Evolutionary conservation across 2,888 invertebrate species (phyloP).

Genomic region (Oasisia sp.): DNA sequence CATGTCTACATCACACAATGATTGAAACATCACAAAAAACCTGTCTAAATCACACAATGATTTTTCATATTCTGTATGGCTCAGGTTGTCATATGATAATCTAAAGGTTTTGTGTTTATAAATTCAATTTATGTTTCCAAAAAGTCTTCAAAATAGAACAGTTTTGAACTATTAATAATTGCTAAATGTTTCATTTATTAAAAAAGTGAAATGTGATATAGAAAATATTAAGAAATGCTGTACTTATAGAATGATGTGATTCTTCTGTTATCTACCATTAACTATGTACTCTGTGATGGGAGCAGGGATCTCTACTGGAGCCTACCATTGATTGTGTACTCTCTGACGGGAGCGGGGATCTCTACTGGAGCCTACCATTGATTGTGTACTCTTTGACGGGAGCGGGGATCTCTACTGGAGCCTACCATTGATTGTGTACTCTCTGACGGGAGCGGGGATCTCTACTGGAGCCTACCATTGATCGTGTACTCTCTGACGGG

Average conservation of each 20-base stretch:
- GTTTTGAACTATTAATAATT: not conserved
- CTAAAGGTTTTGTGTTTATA: not conserved
- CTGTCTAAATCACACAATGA: too few species aligned
- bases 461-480: conserved; percentile 64
- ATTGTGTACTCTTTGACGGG: conserved; percentile 67
- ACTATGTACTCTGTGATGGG: conserved; percentile 66
- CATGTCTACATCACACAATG: too few species aligned
- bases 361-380: conserved; percentile 64
- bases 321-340: conserved; percentile 69
- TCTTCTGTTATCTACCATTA: conserved; percentile 63
- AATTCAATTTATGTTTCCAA: not conserved
- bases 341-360: conserved; percentile 64
- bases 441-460: conserved; percentile 64
- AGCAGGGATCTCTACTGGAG: conserved; percentile 59
- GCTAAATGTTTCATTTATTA: not conserved
- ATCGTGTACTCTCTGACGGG: conserved; percentile 67
- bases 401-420: conserved; percentile 61
- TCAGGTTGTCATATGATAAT: not conserved
- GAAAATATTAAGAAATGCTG: not conserved
- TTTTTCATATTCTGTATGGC: too few species aligned
- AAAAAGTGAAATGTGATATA: not conserved
- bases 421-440: conserved; percentile 69
- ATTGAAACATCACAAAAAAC: too few species aligned
- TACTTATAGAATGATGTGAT: not conserved
- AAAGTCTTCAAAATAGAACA: not conserved